Percentiles rank a stretch among this genome's conserved stretches.
phyloP scores from a whole-genome alignment of 2,888 invertebrate species.

The Tineola bisselliella region DNA sequence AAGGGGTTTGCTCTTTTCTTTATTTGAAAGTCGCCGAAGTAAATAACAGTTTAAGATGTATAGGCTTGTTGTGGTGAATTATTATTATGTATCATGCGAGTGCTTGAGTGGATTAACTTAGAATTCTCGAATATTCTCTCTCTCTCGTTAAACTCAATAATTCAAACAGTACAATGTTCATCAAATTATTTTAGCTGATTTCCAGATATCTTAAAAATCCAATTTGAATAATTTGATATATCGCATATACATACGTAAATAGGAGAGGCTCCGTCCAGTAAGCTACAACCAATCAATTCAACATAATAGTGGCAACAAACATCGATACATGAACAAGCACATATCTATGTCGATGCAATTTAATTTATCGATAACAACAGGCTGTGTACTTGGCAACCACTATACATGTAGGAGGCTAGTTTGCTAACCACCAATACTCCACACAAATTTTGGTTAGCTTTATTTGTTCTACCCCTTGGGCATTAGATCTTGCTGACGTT shows the following conservation, averaged over 20 bases:
- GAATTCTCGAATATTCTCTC: too few species aligned
- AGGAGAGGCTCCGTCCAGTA: neutral
- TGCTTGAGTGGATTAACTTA: neutral
- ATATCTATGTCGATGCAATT: constrained; percentile 36
- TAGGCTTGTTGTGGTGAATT: neutral
- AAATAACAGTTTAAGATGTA: constrained; percentile 6
- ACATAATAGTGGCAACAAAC: neutral
- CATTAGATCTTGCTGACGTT: constrained; percentile 32
- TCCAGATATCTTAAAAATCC: too few species aligned
- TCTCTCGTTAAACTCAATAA: too few species aligned
- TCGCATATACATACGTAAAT: neutral
- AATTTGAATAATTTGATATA: too few species aligned
- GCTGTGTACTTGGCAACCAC: constrained; percentile 20
- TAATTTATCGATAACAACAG: constrained; percentile 41
- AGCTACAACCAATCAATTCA: neutral
- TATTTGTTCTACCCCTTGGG: constrained; percentile 34
- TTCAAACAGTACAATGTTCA: too few species aligned
- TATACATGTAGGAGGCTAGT: constrained; percentile 13
- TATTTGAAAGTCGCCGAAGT: constrained; percentile 27
- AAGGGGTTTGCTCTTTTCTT: constrained; percentile 58
- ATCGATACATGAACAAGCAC: neutral
- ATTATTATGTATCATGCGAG: neutral
- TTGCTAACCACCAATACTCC: constrained; percentile 12
- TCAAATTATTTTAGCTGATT: too few species aligned
- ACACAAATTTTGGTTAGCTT: constrained; percentile 20